Conservation (phyloP, 2,888 invertebrate species). For the Horisme vitalbata region DNA sequence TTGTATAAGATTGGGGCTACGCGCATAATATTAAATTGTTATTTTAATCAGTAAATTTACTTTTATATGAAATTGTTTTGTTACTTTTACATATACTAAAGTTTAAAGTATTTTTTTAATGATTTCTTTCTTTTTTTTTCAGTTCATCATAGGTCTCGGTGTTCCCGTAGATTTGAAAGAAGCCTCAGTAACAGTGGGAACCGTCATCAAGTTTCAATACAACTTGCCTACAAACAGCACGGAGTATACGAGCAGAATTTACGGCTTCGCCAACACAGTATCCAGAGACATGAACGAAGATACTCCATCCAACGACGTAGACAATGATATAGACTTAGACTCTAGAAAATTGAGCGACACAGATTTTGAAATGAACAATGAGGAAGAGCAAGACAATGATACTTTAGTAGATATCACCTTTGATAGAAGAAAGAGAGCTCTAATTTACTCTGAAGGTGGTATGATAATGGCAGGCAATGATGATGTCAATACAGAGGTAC, state of each 20-base stretch:
- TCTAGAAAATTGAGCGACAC: slow-evolving; percentile 40
- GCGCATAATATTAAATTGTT: too few species aligned
- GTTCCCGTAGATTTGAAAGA: slow-evolving; percentile 85
- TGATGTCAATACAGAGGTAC: slow-evolving; percentile 50
- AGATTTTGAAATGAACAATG: slow-evolving; percentile 30
- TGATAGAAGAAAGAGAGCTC: slow-evolving; percentile 59
- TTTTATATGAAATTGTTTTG: too few species aligned
- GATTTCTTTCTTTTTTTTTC: slow-evolving; percentile 32
- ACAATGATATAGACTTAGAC: slow-evolving; percentile 39
- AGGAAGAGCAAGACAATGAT: slow-evolving; percentile 50
- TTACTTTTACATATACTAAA: too few species aligned
- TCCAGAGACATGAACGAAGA: slow-evolving; percentile 67
- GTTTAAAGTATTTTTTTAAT: background rate
- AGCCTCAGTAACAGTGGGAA: slow-evolving; percentile 84
- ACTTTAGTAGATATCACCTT: slow-evolving; percentile 72
- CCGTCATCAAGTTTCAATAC: slow-evolving; percentile 87
- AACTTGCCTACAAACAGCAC: slow-evolving; percentile 85
- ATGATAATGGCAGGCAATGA: slow-evolving; percentile 40
- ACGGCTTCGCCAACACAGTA: slow-evolving; percentile 68
- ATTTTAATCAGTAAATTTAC: too few species aligned
- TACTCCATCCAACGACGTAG: slow-evolving; percentile 34
- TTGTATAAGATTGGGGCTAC: too few species aligned
- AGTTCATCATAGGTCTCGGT: slow-evolving; percentile 87
- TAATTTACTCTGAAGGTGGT: slow-evolving; percentile 67
- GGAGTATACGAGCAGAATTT: slow-evolving; percentile 80